Evolutionary conservation across 2,888 invertebrate species (phyloP).

Genomic region (Mellilla xanthometata): DNA sequence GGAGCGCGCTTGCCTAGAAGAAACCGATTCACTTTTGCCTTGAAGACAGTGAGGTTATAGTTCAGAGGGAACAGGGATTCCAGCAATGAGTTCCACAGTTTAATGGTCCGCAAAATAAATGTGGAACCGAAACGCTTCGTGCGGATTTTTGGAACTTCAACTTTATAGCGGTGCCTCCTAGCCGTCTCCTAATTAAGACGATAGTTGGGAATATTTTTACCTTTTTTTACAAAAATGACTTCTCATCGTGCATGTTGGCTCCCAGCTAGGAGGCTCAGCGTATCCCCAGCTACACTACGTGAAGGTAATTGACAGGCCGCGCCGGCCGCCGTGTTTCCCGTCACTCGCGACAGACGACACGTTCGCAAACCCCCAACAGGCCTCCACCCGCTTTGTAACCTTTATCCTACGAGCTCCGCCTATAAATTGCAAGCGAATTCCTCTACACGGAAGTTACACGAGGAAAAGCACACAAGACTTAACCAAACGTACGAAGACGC

Average conservation of each 20-base stretch:
- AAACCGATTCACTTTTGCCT: too few relatives aligned
- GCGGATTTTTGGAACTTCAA: too few relatives aligned
- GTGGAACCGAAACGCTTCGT: too few relatives aligned
- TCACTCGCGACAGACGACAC: slow-evolving; percentile 22
- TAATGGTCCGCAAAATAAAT: too few relatives aligned
- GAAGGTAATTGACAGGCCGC: slow-evolving; percentile 25
- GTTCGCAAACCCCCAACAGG: slow-evolving; percentile 26
- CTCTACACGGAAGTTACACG: slow-evolving; percentile 48
- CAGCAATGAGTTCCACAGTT: too few relatives aligned
- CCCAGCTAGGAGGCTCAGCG: slow-evolving; percentile 7
- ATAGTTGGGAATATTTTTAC: background rate
- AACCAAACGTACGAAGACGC: slow-evolving; percentile 35
- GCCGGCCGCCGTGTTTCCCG: slow-evolving; percentile 19
- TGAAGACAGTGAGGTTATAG: too few relatives aligned
- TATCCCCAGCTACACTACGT: slow-evolving; percentile 16
- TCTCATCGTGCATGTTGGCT: slow-evolving; percentile 4
- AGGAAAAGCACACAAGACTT: slow-evolving; percentile 48
- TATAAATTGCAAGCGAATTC: slow-evolving; percentile 39
- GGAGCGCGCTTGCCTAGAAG: too few relatives aligned
- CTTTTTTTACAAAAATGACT: slow-evolving; percentile 2
- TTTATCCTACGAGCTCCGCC: slow-evolving; percentile 21
- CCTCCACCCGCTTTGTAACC: slow-evolving; percentile 26
- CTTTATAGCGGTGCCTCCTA: too few relatives aligned
- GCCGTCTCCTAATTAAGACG: too few relatives aligned
- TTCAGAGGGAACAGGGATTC: too few relatives aligned